A percentile compares a stretch with the other conserved stretches of the same genome.
These are phyloP conservation scores for Pocota personata DNA, from an alignment of 2,888 invertebrate species.

Conservation along the genomic window DNA sequence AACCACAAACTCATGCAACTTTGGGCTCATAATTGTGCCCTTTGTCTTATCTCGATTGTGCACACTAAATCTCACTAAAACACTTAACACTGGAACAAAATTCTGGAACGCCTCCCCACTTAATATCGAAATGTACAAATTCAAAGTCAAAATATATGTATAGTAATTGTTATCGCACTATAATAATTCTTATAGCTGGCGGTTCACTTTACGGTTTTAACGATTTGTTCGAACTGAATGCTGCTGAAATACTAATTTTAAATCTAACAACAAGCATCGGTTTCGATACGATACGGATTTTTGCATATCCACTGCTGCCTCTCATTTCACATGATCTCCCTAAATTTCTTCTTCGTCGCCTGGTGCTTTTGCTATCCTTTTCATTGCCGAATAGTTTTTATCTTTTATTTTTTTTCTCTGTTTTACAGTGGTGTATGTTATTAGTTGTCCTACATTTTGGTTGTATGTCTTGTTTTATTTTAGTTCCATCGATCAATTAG, in stretches of 20 bases:
- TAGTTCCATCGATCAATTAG: constrained; percentile 72
- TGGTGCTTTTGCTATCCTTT: constrained; percentile 61
- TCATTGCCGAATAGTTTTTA: constrained; percentile 58
- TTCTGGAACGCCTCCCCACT: neutral
- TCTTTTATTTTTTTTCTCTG: constrained; percentile 49
- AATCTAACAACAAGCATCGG: constrained; percentile 77
- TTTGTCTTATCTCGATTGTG: neutral
- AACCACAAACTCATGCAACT: constrained; percentile 90
- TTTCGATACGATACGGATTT: constrained; percentile 64
- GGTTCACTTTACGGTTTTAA: constrained; percentile 72
- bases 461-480: constrained; percentile 62
- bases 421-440: constrained; percentile 34
- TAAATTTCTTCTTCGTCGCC: constrained; percentile 49
- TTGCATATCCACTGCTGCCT: constrained; percentile 59
- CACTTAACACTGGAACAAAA: constrained; percentile 6
- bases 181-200: constrained; percentile 30
- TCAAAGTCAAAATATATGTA: constrained; percentile 1
- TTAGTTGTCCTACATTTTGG: constrained; percentile 46
- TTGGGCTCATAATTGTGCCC: constrained; percentile 82
- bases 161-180: constrained; percentile 49
- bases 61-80: constrained; percentile 32
- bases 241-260: constrained; percentile 83
- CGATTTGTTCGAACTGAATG: constrained; percentile 83
- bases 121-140: neutral
- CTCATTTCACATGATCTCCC: constrained; percentile 61